Conservation (phyloP, 1,140 invertebrate species). For the Tetramorium parvispinum region DNA sequence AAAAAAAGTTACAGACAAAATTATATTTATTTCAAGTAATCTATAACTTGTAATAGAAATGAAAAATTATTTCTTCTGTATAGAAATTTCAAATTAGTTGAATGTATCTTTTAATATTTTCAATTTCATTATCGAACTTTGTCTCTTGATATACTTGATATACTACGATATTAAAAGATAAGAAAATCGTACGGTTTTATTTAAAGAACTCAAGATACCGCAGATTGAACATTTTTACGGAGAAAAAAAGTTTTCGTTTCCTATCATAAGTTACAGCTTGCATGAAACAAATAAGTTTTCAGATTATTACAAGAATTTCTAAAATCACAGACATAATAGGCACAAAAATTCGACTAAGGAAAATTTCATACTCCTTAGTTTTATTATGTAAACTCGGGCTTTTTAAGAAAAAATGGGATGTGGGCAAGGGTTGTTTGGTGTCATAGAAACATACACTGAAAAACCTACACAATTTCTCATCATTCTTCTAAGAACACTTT, state of each 20-base stretch:
- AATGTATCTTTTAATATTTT: not conserved
- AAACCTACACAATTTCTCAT: constrained; percentile 57
- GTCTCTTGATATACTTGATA: not conserved
- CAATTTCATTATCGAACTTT: not conserved
- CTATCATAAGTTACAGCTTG: not conserved
- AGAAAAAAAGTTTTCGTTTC: not conserved
- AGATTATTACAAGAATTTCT: not conserved
- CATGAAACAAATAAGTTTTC: not conserved
- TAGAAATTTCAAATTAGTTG: not conserved
- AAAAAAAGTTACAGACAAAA: not conserved
- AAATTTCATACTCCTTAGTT: too few species aligned
- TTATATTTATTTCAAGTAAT: not conserved
- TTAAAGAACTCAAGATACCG: not conserved
- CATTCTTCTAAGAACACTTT: constrained; percentile 35
- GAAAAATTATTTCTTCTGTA: not conserved
- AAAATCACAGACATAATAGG: not conserved
- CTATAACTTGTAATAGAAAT: not conserved
- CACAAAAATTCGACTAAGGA: constrained; percentile 54
- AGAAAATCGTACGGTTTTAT: not conserved
- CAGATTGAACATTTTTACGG: not conserved
- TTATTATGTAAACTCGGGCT: not conserved
- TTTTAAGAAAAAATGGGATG: constrained; percentile 57
- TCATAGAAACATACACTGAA: constrained; percentile 87
- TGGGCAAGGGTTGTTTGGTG: constrained; percentile 85
- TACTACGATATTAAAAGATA: too few species aligned